Base-by-base conservation (phyloP, 2,797 vertebrate genomes). In the Rhadinocentrus ornatus region DNA sequence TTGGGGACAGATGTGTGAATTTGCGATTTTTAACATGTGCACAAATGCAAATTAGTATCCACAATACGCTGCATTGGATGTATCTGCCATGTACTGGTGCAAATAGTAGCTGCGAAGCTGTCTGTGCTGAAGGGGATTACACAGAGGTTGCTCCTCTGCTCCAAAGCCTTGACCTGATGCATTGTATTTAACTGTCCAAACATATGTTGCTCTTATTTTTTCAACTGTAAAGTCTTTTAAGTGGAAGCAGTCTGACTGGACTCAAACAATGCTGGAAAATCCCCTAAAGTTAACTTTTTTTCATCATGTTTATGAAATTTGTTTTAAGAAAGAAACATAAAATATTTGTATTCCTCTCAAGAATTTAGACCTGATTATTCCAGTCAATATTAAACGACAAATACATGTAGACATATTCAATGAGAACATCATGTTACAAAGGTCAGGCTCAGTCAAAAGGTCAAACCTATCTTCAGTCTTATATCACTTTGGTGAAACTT, bases 131-230 rank as follows among this genome's bases (percentile, higher is more conserved):
- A 61, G 53, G 57, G 35, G 46, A 78, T 66, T 66, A 78, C 18
- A 57, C 29, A 22, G 31, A 62, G 27, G 60, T 75, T 56, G 18
- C 27, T 39, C 24, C 16, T 75, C 31, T 18, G 41, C 41, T 53
- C 34, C 37, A 39, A 69, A 35, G 65, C 10, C 48, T 56, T 69
- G 55, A 77, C 67, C 48, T 26, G 11, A 18, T 78, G 24, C 5
- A 11, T 31, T 72, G 10, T 65, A 22, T 63, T 56, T 70, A 73
- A 72, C 66, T 78, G 26, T 26, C 3, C 4, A 59, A 77, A 71
- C 46, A 4, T 46, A 65, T 41, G 41, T 54, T 57, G 35, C 34
- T 29, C 53, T 39, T 54, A 29, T 11, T 20, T 15, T 41, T 66
- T 24, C n/a, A 35, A 15, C 61, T 54, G 67, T 7, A 10, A 48